Percentiles rank a stretch among this genome's conserved stretches.
These are phyloP conservation scores for Reticulitermes speratus DNA, from an alignment of 1,140 invertebrate species.

Conservation along the genomic window DNA sequence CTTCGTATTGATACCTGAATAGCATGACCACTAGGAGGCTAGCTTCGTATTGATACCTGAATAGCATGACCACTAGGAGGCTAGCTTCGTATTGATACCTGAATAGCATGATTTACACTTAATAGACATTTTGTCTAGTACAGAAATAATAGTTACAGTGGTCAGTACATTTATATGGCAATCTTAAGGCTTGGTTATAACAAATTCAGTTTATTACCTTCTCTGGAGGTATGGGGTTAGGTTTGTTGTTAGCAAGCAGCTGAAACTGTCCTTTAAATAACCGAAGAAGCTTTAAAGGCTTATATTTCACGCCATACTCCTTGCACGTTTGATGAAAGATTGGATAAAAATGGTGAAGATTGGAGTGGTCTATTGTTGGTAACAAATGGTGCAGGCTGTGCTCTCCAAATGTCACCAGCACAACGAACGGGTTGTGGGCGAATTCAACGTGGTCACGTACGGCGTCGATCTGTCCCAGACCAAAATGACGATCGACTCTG, in stretches of 20 bases:
- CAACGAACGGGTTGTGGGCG: constrained; percentile 64
- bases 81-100: no score
- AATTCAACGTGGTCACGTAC: constrained; percentile 69
- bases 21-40: no score
- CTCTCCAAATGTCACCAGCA: constrained; percentile 71
- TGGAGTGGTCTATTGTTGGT: constrained; percentile 74
- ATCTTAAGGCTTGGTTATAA: no score
- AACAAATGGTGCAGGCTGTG: constrained; percentile 80
- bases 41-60: no score
- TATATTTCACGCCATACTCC: constrained; percentile 11
- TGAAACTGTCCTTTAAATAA: constrained; percentile 28
- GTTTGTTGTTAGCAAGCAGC: background rate
- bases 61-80: no score
- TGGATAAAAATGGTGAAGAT: constrained; percentile 62
- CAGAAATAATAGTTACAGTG: no score
- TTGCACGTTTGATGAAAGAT: constrained; percentile 23
- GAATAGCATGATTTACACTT: no score
- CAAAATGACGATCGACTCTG: constrained; percentile 70
- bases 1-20: no score
- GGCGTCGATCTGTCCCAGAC: constrained; percentile 72
- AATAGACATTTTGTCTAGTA: no score
- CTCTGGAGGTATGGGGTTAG: background rate
- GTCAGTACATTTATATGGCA: no score
- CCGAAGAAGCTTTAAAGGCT: background rate
- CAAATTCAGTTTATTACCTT: no score